Evolutionary conservation across 2,888 invertebrate genomes (phyloP).

Genomic region (Tiliacea aurago): DNA sequence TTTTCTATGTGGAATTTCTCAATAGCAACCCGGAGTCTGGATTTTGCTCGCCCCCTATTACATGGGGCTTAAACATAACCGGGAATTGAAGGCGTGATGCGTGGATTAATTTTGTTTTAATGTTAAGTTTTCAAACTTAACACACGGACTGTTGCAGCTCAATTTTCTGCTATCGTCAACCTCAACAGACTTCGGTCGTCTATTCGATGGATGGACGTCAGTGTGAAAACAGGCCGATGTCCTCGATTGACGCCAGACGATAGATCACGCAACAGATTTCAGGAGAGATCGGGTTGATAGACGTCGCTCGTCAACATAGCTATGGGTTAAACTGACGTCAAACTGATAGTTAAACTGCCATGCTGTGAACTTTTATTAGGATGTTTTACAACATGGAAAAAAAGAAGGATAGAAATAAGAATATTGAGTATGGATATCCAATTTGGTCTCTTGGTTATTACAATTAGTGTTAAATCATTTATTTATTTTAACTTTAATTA

Average conservation of each 20-base stretch:
- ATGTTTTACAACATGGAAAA: not conserved
- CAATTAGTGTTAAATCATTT: not conserved
- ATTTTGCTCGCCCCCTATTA: too few relatives aligned
- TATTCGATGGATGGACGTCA: conserved; percentile 7
- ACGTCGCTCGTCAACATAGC: conserved; percentile 19
- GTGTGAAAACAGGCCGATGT: not conserved
- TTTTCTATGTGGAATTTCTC: too few relatives aligned
- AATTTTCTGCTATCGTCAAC: not conserved
- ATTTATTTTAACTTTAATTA: too few relatives aligned
- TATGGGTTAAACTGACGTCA: not conserved
- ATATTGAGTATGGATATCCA: too few relatives aligned
- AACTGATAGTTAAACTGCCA: not conserved
- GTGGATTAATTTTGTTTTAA: too few relatives aligned
- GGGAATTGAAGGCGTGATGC: too few relatives aligned
- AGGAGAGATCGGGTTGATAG: conserved; percentile 26
- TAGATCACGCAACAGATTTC: conserved; percentile 39
- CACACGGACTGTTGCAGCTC: not conserved
- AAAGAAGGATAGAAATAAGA: not conserved
- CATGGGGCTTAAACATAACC: too few relatives aligned
- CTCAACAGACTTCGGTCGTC: not conserved
- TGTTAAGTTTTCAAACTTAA: not conserved
- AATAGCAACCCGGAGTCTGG: too few relatives aligned
- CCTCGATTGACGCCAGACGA: conserved; percentile 19
- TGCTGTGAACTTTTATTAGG: too few relatives aligned
- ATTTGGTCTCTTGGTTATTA: not conserved